Evolutionary conservation across 1,140 invertebrate species (phyloP), one percentile per base, ranked within the genome.

Genomic region (Condylostylus longicornis): DNA sequence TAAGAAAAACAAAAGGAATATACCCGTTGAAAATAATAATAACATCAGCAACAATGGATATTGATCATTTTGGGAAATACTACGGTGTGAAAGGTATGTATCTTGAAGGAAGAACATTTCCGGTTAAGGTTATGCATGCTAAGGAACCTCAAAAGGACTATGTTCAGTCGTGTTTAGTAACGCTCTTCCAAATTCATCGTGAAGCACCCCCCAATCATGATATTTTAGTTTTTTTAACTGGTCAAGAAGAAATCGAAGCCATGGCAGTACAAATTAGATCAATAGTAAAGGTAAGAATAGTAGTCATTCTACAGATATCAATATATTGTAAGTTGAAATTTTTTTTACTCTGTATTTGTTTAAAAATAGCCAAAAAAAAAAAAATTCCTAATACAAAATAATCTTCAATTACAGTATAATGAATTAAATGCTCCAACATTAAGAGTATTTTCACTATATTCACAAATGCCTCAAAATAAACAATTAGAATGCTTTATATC

Each of bases 191-290:
- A 64, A 79, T 97, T 38, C 90, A 98, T 66, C 72, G 75, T 40
- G 72, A 79, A 51, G 70, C 77, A 40, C 84, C 85, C 8, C 59
- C 76, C 15, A 79, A 77, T 48, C 70, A 81, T 48, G 89, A 95
- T 58, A 84, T 99, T 53, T 66, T 98, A 22, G 83, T 97, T n/a
- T 98, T 99, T 67, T 66, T 98, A 31, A 98, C 94, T 41, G 95
- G 95, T 4, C 90, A 97, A 68, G 94, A 98, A 61, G 95, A 98
- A 73, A 98, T 99, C 47, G 91, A 98, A 66, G 71, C 79, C 3
- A 74, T 88, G 38, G 81, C 76, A 25, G 64, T 71, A 38, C 78
- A 76, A 51, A 82, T 90, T 2, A 69, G 74, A 46, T 70, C 80
- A 48, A 71, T 88, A 38, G 70, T 73, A 5, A 82, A 79, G 58